Percentiles rank a stretch among this genome's conserved stretches.
phyloP scores from a whole-genome alignment of 1,140 invertebrate species.

The Gerris buenoi region DNA sequence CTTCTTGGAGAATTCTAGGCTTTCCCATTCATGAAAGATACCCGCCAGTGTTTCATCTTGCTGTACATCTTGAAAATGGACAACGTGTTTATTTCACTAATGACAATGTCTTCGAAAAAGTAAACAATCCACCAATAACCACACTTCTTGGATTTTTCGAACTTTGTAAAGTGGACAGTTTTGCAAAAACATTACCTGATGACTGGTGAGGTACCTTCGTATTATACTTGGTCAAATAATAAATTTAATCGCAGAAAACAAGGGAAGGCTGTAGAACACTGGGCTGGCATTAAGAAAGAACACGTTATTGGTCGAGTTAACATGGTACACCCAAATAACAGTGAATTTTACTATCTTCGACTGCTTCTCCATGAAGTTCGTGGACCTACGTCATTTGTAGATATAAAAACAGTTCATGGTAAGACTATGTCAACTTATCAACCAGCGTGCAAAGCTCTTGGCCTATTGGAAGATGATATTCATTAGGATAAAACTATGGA shows the following conservation, averaged over 20 bases:
- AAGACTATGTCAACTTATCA: constrained; percentile 23
- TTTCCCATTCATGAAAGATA: too few species aligned
- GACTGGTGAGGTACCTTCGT: constrained; percentile 17
- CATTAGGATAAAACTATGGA: constrained; percentile 22
- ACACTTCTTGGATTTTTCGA: constrained; percentile 11
- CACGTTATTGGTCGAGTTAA: constrained; percentile 25
- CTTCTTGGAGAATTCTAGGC: too few species aligned
- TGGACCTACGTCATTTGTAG: constrained; percentile 29
- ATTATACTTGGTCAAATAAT: constrained; percentile 16
- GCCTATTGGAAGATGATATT: constrained; percentile 27
- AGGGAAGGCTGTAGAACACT: constrained; percentile 4
- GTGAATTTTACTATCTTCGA: constrained; percentile 22
- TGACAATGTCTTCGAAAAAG: constrained; percentile 12
- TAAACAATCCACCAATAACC: constrained; percentile 7
- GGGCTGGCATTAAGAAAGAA: constrained; percentile 15
- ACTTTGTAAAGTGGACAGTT: constrained; percentile 3
- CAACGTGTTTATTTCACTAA: constrained; percentile 22
- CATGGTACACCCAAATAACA: constrained; percentile 22
- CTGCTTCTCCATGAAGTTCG: constrained; percentile 28
- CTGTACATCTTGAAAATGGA: too few species aligned
- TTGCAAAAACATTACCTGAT: constrained; percentile 2
- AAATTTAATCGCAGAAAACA: constrained; percentile 13
- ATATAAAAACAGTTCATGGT: constrained; percentile 27
- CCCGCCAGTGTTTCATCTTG: too few species aligned
- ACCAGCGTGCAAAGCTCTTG: constrained; percentile 23